Evolutionary conservation across 2,888 invertebrate species (phyloP), one percentile per base, ranked within the genome.

Genomic region (Drosophila helvetica): DNA sequence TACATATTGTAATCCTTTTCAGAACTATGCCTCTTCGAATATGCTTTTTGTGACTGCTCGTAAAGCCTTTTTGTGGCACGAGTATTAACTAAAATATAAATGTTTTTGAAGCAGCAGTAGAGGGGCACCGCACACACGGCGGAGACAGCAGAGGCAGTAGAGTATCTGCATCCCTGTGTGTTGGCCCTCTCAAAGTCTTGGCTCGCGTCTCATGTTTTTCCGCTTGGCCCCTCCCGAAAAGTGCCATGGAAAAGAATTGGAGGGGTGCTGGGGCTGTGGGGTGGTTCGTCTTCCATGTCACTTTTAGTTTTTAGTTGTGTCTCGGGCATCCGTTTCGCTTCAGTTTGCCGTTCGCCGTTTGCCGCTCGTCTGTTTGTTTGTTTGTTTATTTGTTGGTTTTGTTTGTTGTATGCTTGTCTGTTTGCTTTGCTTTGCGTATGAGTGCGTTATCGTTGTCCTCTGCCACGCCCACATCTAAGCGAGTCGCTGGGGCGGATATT

Each of bases 281-380:
- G 38, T 38, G 38, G 38, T n/a, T 38, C 38, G 38, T n/a, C 38
- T 38, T 38, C 38, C n/a, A 74, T 79, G 85, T 85, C 78, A 80
- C 82, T 77, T 76, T 84, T 82, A 85, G 85, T 85, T 83, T 86
- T 83, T 76, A 78, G 85, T 79, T 82, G 76, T 82, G 85, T 83
- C 80, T 87, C 78, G 66, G 70, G 82, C 82, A 77, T 84, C 82
- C 82, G 87, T 72, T 83, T 73, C 75, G 79, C 68, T 78, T 78
- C 62, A 73, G 61, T 64, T 72, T 74, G 74, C 63, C 62, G 57
- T 57, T 67, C 57, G 60, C 66, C 63, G 76, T 72, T 76, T 65
- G 64, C 70, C 75, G 70, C 52, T 48, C 65, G 62, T 73, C 61
- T 67, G 75, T 68, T 68, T 79, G 61, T 57, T 75, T 80, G 69